Evolutionary conservation across 2,888 invertebrate species (phyloP).

Genomic region (Erannis defoliaria): DNA sequence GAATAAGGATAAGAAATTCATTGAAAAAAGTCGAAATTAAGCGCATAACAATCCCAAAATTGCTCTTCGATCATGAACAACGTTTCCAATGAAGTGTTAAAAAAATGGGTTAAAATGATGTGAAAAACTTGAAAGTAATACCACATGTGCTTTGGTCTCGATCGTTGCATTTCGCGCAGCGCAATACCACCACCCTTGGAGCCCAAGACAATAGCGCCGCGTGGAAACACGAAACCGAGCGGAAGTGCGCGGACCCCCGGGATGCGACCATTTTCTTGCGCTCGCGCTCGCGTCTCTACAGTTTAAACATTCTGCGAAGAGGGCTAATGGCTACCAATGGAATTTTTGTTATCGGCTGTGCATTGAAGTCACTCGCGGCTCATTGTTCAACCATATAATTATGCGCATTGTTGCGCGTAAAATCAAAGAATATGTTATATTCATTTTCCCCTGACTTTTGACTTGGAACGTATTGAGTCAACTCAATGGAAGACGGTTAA

Average conservation of each 20-base stretch:
- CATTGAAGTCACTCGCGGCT: constrained; percentile 80
- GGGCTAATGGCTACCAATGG: constrained; percentile 70
- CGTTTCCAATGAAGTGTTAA: no score
- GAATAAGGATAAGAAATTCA: no score
- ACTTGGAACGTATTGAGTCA: constrained; percentile 75
- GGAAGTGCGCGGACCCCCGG: constrained; percentile 82
- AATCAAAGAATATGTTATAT: constrained; percentile 84
- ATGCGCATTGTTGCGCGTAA: constrained; percentile 78
- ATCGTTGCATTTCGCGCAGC: constrained; percentile 45
- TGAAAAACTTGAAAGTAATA: no score
- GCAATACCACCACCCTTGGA: constrained; percentile 67
- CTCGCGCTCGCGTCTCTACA: constrained; percentile 63
- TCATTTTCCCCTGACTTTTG: constrained; percentile 82
- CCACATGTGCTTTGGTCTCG: constrained; percentile 24
- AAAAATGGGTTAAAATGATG: no score
- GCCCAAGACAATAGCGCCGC: constrained; percentile 71
- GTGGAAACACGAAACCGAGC: constrained; percentile 78
- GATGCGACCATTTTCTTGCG: constrained; percentile 81
- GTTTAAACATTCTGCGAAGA: constrained; percentile 60
- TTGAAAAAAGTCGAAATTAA: no score
- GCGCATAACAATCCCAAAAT: no score
- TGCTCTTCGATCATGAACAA: no score
- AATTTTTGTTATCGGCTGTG: constrained; percentile 72
- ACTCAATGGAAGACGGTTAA: constrained; percentile 82
- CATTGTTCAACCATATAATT: constrained; percentile 84